Percentiles rank a stretch among this genome's conserved stretches.
Evolutionary conservation across 2,113 vertebrate genomes (phyloP).

Genomic region (Carlito syrichta): DNA sequence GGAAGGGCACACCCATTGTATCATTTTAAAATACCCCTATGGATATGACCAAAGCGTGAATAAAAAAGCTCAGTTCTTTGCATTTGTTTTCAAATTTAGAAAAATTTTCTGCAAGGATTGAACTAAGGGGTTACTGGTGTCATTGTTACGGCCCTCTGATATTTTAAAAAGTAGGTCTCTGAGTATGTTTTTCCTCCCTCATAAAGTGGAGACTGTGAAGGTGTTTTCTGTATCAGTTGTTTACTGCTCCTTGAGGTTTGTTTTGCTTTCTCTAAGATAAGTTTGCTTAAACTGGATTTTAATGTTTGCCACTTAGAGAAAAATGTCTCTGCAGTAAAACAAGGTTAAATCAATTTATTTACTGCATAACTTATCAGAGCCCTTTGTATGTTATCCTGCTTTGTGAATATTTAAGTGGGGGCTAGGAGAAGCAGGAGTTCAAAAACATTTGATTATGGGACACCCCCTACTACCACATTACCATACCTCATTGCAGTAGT

Average conservation of each 20-base stretch:
- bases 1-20: not conserved
- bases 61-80: conserved; percentile 24
- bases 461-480: not conserved
- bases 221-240: not conserved
- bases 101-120: conserved; percentile 8
- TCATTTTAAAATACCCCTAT: not conserved
- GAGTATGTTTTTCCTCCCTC: not conserved
- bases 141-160: not conserved
- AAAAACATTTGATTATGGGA: not conserved
- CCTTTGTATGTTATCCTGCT: not conserved
- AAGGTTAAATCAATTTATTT: not conserved
- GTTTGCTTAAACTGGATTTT: not conserved
- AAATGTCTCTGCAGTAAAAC: not conserved
- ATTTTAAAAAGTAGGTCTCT: not conserved
- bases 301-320: not conserved
- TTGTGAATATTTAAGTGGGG: not conserved
- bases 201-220: not conserved
- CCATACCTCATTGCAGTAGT: not conserved
- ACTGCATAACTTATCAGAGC: not conserved
- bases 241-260: not conserved
- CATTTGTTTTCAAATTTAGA: conserved; percentile 44
- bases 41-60: conserved; percentile 2
- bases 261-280: not conserved
- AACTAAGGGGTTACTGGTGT: not conserved
- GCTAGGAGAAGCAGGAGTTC: not conserved